phyloP scores from a whole-genome alignment of 2,888 invertebrate genomes.

The Nomada flava region DNA sequence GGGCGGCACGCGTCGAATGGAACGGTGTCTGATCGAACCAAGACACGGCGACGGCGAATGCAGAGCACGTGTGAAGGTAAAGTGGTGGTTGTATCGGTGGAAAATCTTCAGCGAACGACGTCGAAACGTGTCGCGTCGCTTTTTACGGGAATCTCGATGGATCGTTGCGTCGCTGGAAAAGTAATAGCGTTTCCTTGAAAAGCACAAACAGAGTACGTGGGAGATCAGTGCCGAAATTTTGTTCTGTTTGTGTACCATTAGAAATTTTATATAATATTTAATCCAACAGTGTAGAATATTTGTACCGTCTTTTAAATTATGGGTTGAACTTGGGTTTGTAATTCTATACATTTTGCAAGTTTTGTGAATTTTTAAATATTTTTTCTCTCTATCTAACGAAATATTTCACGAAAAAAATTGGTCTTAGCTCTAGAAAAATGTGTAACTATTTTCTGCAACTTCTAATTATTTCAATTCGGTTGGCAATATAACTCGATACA shows the following conservation, averaged over 20 bases:
- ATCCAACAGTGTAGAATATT: too few species aligned
- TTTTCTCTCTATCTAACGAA: too few species aligned
- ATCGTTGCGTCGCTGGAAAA: neutral
- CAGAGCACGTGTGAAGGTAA: constrained; percentile 67
- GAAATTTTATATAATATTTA: neutral
- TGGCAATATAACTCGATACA: too few species aligned
- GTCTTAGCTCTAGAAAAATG: too few species aligned
- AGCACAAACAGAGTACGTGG: neutral
- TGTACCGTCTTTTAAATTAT: too few species aligned
- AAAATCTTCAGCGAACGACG: constrained; percentile 39
- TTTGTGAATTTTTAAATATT: too few species aligned
- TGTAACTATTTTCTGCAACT: too few species aligned
- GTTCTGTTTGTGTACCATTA: neutral
- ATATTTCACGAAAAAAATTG: too few species aligned
- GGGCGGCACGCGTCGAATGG: constrained; percentile 22
- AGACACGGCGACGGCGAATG: constrained; percentile 51
- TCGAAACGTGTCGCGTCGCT: constrained; percentile 23
- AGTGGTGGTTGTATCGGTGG: constrained; percentile 47
- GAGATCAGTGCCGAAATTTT: neutral
- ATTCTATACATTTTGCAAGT: too few species aligned
- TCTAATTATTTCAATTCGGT: too few species aligned
- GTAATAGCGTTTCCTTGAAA: neutral
- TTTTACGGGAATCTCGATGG: neutral
- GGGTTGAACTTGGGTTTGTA: too few species aligned
- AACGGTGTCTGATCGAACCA: constrained; percentile 52